These are phyloP conservation scores for Sebastes baramenuke DNA, from an alignment of 2,797 vertebrate species.

Conservation along the genomic window DNA sequence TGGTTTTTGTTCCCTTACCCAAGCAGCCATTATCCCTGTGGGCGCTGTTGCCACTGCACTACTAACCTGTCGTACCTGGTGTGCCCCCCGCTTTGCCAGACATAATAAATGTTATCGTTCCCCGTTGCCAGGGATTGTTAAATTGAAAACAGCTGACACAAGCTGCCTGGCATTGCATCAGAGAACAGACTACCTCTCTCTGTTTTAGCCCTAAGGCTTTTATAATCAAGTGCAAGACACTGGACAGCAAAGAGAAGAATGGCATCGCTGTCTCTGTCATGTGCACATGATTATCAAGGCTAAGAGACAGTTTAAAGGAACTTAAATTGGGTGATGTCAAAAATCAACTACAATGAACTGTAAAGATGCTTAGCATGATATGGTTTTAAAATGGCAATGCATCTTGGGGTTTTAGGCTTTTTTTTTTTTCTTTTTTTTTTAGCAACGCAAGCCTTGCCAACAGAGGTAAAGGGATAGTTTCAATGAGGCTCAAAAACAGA, in stretches of 20 bases:
- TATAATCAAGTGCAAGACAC: not conserved
- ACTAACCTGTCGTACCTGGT: conserved; percentile 39
- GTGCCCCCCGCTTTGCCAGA: conserved; percentile 7
- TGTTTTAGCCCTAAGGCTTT: conserved; percentile 11
- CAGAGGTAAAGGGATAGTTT: conserved; percentile 22
- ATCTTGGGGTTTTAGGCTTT: not conserved
- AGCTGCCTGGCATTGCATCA: conserved; percentile 9
- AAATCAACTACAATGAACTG: conserved; percentile 26
- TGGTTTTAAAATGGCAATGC: conserved; percentile 34
- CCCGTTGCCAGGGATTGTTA: conserved; percentile 31
- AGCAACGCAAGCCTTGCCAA: conserved; percentile 5
- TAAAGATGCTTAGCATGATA: conserved; percentile 10
- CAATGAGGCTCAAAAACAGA: conserved; percentile 44
- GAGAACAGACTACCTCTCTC: not conserved
- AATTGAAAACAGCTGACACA: conserved; percentile 47
- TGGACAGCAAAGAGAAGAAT: conserved; percentile 10
- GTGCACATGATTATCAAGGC: not conserved
- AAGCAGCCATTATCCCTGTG: conserved; percentile 40
- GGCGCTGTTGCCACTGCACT: not conserved
- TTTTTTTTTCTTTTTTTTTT: conserved; percentile 1
- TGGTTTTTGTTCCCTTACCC: conserved; percentile 22
- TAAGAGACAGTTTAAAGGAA: not conserved
- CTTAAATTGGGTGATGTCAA: not conserved
- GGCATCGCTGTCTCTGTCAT: not conserved
- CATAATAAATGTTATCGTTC: conserved; percentile 45